Evolutionary conservation across 2,113 vertebrate species (phyloP).

Genomic region (Anguilla japonica): DNA sequence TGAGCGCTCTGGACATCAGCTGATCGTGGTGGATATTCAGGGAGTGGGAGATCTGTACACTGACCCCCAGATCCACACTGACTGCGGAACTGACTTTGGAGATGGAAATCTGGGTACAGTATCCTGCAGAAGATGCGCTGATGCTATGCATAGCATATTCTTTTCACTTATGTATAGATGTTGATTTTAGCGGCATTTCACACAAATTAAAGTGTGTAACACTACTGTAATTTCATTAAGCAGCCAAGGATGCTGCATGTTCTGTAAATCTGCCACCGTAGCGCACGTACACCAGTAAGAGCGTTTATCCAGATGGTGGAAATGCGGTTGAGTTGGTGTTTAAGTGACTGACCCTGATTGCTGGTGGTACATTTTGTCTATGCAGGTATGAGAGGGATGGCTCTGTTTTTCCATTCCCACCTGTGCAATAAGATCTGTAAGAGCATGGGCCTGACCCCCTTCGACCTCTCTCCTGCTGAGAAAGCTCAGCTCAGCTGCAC

Average conservation of each 20-base stretch:
- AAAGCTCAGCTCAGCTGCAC: constrained; percentile 77
- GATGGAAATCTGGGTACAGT: constrained; percentile 91
- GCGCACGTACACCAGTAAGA: background rate
- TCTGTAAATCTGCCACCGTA: background rate
- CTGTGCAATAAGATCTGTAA: constrained; percentile 94
- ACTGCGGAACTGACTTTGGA: constrained; percentile 88
- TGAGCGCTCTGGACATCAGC: constrained; percentile 93
- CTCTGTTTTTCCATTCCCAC: constrained; percentile 95
- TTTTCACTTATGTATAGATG: background rate
- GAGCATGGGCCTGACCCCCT: constrained; percentile 88
- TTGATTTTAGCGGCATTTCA: too few relatives aligned
- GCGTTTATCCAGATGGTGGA: background rate
- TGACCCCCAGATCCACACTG: constrained; percentile 96
- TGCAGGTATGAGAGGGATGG: constrained; percentile 94
- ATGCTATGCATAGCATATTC: background rate
- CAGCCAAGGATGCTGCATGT: background rate
- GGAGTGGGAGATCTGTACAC: constrained; percentile 98
- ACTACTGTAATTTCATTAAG: background rate
- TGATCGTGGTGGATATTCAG: constrained; percentile 97
- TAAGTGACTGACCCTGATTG: background rate
- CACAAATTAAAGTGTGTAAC: background rate
- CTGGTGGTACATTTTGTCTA: background rate
- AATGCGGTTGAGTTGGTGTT: background rate
- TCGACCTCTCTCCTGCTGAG: constrained; percentile 84
- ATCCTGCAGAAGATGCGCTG: background rate